Conservation (phyloP, 2,113 vertebrate species). For the Rhadina sibilatrix region DNA sequence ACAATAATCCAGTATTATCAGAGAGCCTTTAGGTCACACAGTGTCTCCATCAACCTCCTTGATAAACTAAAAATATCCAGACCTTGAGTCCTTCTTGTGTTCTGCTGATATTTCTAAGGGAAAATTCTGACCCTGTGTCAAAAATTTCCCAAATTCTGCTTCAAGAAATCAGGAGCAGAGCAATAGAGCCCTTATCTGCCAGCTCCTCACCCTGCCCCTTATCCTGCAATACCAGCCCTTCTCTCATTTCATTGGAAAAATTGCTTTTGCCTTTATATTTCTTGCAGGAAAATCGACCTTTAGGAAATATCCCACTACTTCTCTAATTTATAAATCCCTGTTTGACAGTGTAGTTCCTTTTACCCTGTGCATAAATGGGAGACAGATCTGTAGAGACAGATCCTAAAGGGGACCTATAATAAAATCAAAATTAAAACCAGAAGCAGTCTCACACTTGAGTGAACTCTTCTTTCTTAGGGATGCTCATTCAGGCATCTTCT, state of each 20-base stretch:
- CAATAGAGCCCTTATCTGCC: neutral
- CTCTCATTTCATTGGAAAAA: neutral
- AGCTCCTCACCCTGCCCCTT: neutral
- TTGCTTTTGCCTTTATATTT: neutral
- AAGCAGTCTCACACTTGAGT: neutral
- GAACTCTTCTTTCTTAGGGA: neutral
- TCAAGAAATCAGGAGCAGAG: neutral
- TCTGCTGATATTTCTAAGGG: neutral
- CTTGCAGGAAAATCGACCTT: neutral
- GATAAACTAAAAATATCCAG: neutral
- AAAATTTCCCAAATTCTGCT: neutral
- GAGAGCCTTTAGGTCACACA: neutral
- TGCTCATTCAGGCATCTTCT: neutral
- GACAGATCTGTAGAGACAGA: neutral
- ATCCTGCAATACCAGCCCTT: neutral
- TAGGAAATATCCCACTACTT: neutral
- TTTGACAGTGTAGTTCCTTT: neutral
- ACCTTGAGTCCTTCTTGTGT: neutral
- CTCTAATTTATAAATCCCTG: neutral
- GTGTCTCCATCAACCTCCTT: neutral
- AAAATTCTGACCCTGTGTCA: neutral
- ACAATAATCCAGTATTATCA: neutral
- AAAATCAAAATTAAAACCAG: neutral
- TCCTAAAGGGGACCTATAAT: neutral
- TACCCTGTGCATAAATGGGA: neutral